Conservation (phyloP, 64 coral and sea anemone genomes). For the Montipora foliosa region DNA sequence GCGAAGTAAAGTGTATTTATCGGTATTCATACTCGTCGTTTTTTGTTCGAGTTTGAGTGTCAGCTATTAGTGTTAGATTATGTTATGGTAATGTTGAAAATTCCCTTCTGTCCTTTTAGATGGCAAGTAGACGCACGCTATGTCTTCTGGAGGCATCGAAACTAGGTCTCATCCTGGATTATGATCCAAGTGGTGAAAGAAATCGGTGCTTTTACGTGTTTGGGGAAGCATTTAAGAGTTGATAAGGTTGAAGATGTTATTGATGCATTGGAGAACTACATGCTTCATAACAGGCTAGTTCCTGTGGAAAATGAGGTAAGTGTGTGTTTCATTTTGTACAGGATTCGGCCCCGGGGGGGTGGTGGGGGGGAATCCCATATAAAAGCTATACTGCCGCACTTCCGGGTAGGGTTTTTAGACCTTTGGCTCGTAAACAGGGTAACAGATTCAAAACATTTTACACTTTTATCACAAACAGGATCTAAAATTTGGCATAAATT, state of each 20-base stretch:
- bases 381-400: slow-evolving; percentile 16
- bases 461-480: slow-evolving; percentile 12
- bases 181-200: slow-evolving; percentile 43
- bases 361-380: slow-evolving; percentile 4
- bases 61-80: slow-evolving; percentile 27
- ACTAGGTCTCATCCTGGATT: not conserved
- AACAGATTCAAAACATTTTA: slow-evolving; percentile 2
- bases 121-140: slow-evolving; percentile 30
- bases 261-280: slow-evolving; percentile 27
- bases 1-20: slow-evolving; percentile 35
- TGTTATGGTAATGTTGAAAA: slow-evolving; percentile 19
- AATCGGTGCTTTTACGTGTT: slow-evolving; percentile 37
- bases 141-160: slow-evolving; percentile 26
- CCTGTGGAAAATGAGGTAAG: slow-evolving; percentile 26
- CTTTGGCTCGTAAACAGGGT: slow-evolving; percentile 5
- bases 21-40: not conserved
- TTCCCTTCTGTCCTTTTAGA: not conserved
- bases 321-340: slow-evolving; percentile 1
- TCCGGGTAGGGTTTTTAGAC: slow-evolving; percentile 21
- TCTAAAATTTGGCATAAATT: not conserved
- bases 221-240: slow-evolving; percentile 26
- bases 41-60: slow-evolving; percentile 23
- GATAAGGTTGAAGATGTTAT: slow-evolving; percentile 9
- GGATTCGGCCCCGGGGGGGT: not conserved
- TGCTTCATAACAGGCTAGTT: slow-evolving; percentile 27